Evolutionary conservation across 2,797 vertebrate species (phyloP), one percentile per base, ranked within the genome.

Genomic region (Dallia pectoralis): DNA sequence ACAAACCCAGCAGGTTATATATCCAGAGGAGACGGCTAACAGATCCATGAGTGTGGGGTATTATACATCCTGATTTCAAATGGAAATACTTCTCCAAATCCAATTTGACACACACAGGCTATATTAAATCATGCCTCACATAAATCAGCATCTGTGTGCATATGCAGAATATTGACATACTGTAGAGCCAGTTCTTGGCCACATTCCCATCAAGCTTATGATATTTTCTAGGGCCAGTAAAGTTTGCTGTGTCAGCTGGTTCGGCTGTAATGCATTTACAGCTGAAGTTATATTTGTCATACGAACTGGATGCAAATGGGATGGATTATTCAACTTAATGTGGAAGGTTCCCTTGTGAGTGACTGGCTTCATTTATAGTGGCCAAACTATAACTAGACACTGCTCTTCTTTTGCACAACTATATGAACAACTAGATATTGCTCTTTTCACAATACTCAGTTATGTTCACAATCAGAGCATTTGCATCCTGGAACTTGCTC

Each of bases 1-100:
- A 25, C 51, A 22, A 4, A 56, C 7, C 49, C 49, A 53, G 49
- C 25, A 56, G 64, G 72, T 71, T 29, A 27, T 67, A 71, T 48
- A 64, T 71, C 74, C 67, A 51, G 73, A 77, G 51, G 30, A 61
- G 56, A 70, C 44, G 74, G 40, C 73, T 69, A 40, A 29, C 27
- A 59, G 44, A 51, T 7, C 51, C 67, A 68, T 11, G 40, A 49
- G 53, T 59, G 70, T 73, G 66, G 67, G 72, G 16, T 47, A n/a
- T 12, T 27, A 67, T 48, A 2, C 30, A 47, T 25, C 32, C 47
- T 29, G 61, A 19, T 30, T 32, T 5, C 32, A 40, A 44, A 27
- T 67, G n/a, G 14, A 22, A 22, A 0, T 67, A n/a, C 47, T n/a
- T 44, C 32, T 30, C 32, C 59, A 62, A 27, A n/a, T n/a, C n/a